These are phyloP conservation scores for Melanotaenia pygmaea DNA, from an alignment of 2,797 vertebrate genomes.

Conservation along the genomic window DNA sequence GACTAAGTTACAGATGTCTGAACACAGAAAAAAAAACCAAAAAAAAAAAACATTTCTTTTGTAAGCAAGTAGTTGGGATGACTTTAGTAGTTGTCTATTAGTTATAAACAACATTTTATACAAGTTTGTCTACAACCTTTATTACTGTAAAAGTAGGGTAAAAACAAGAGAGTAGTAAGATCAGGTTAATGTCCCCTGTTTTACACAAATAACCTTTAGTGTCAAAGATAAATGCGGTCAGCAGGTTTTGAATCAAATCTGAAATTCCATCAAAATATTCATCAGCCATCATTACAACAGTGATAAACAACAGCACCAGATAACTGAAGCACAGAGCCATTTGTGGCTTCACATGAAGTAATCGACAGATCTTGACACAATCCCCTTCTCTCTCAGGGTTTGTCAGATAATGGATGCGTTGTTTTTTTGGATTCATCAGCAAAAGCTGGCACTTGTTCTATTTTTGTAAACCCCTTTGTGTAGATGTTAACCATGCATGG, in stretches of 20 bases:
- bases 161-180: not conserved
- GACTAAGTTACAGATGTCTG: too few species aligned
- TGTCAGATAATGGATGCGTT: conserved; percentile 66
- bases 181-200: conserved; percentile 22
- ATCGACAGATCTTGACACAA: conserved; percentile 65
- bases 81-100: too few species aligned
- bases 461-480: conserved; percentile 67
- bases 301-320: conserved; percentile 62
- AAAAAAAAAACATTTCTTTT: too few species aligned
- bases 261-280: conserved; percentile 63
- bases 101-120: too few species aligned
- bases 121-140: not conserved
- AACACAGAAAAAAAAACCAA: too few species aligned
- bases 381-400: conserved; percentile 50
- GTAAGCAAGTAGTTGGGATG: too few species aligned
- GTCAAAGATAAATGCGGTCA: conserved; percentile 55
- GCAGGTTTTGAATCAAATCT: conserved; percentile 29
- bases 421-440: conserved; percentile 66
- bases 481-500: conserved; percentile 48
- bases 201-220: conserved; percentile 25
- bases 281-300: conserved; percentile 49
- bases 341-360: conserved; percentile 59
- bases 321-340: conserved; percentile 52
- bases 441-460: conserved; percentile 67
- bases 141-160: not conserved